Conservation (phyloP, 2,888 invertebrate species). For the Alviniconcha strummeri region DNA sequence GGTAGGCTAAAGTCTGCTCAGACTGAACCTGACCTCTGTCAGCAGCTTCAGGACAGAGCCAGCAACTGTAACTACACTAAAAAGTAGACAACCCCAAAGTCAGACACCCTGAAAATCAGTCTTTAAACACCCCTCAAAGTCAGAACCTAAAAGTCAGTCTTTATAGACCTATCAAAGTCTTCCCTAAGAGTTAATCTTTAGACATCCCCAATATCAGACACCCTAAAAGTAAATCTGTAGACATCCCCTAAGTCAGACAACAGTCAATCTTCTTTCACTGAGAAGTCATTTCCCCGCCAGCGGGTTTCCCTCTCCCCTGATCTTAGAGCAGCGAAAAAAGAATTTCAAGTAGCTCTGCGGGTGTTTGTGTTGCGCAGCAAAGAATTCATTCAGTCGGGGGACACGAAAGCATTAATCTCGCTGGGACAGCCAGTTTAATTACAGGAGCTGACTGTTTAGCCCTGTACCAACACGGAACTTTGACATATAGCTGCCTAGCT, state of each 20-base stretch:
- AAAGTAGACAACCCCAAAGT: too few species aligned
- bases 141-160: too few species aligned
- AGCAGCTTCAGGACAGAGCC: too few species aligned
- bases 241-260: not conserved
- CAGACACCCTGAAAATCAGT: too few species aligned
- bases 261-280: not conserved
- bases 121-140: too few species aligned
- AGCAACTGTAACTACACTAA: too few species aligned
- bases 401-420: constrained; percentile 20
- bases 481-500: not conserved
- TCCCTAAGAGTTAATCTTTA: too few species aligned
- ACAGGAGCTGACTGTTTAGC: constrained; percentile 7
- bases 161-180: too few species aligned
- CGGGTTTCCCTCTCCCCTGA: not conserved
- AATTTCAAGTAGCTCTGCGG: not conserved
- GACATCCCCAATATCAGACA: not conserved
- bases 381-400: not conserved
- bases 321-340: not conserved
- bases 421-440: constrained; percentile 24
- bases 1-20: too few species aligned
- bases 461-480: not conserved
- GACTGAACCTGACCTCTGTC: too few species aligned
- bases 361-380: constrained; percentile 1
- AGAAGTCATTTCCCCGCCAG: too few species aligned
- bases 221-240: not conserved